Base-by-base conservation (phyloP, 1,140 invertebrate species). In the Plutomurus gul region DNA sequence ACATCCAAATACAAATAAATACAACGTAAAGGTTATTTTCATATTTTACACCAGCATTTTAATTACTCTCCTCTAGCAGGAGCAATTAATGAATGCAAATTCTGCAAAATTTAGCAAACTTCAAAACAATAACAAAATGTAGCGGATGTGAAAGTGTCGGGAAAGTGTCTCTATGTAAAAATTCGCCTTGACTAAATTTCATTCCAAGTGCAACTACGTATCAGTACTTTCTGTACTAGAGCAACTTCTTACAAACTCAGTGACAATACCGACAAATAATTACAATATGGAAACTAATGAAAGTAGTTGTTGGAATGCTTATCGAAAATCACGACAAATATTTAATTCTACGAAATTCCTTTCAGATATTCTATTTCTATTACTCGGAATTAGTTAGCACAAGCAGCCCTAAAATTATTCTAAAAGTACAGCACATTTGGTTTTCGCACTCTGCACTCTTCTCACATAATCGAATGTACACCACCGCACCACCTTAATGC, bases 221-320 rank as follows among this genome's bases (percentile, higher is more conserved):
- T 51, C n/a, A 22, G 47, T 51, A 51, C 18, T 51, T 22, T 51
- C 18, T 51, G 47, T 22, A 51, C 18, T 51, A 10, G 18, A 51
- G 47, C 20, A 51, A 51, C 47, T n/a, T 51, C 25, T 51, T 51
- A 51, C 47, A 51, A 51, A 51, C 20, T 51, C 47, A 22, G 47
- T 51, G 47, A 51, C 47, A 51, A n/a, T n/a, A n/a, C n/a, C n/a
- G n/a, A n/a, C n/a, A n/a, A 51, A 51, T 51, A 18, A 51, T n/a
- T 51, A 51, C 13, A 51, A 4, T 51, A 51, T 22, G 47, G n/a
- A n/a, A 51, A 22, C 47, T 22, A 51, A 51, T 3, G 47, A 11
- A 39, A 13, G 13, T 51, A 51, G 13, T 51, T 51, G 25, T n/a
- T n/a, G 47, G 47, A 49, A n/a, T 49, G 20, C 47, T 51, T n/a